Conservation (phyloP, 2,113 vertebrate species). For the Rhadina sibilatrix region DNA sequence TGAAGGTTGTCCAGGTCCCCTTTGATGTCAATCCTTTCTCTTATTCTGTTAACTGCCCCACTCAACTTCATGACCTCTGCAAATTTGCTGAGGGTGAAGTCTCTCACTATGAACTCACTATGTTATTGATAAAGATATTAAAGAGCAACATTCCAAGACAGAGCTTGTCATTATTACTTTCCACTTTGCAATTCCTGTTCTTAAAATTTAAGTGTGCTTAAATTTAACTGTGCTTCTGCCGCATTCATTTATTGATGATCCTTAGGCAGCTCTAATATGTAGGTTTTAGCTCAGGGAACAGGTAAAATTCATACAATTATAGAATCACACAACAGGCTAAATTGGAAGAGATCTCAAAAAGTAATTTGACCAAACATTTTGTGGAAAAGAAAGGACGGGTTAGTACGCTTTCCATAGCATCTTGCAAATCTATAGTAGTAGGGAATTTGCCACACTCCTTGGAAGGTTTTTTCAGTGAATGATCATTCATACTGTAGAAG, state of each 20-base stretch:
- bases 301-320: neutral
- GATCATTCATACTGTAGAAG: neutral
- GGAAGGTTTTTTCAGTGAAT: neutral
- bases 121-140: neutral
- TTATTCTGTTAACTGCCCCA: neutral
- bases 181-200: neutral
- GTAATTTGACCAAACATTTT: neutral
- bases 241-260: neutral
- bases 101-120: neutral
- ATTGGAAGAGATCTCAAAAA: neutral
- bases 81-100: neutral
- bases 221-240: neutral
- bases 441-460: rapidly evolving
- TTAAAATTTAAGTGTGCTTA: neutral
- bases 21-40: neutral
- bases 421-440: neutral
- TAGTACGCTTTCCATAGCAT: rapidly evolving
- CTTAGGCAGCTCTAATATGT: neutral
- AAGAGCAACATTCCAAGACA: neutral
- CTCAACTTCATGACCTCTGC: neutral
- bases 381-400: neutral
- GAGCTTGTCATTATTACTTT: neutral
- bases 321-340: neutral
- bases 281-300: neutral
- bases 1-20: neutral